Evolutionary conservation across 2,113 vertebrate genomes (phyloP).

Genomic region (Ammospiza nelsoni): DNA sequence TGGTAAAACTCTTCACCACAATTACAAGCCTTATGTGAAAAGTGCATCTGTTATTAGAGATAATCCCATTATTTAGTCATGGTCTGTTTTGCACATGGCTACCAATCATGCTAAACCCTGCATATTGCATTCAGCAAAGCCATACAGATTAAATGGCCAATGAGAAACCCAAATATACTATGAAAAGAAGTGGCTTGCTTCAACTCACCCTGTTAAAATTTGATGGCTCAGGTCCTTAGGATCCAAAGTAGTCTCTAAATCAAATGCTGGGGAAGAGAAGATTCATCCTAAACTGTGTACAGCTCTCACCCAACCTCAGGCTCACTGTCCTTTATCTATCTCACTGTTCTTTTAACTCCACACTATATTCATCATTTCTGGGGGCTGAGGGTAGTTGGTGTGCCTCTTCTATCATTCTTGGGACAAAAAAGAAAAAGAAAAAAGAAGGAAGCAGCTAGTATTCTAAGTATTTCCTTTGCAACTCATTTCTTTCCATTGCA

Average conservation of each 20-base stretch:
- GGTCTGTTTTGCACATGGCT: neutral
- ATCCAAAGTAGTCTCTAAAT: neutral
- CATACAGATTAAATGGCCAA: neutral
- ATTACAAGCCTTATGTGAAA: neutral
- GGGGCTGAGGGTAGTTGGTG: accelerated
- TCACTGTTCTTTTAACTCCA: neutral
- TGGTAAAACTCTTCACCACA: neutral
- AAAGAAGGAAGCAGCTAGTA: neutral
- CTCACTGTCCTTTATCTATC: neutral
- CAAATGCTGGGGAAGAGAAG: neutral
- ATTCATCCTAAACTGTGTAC: neutral
- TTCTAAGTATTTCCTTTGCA: neutral
- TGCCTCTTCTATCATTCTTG: neutral
- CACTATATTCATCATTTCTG: neutral
- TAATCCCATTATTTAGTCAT: neutral
- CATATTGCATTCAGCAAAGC: neutral
- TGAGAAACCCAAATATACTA: neutral
- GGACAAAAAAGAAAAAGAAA: neutral
- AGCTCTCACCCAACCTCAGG: neutral
- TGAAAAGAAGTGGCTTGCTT: neutral
- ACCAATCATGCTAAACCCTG: neutral
- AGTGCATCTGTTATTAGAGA: neutral
- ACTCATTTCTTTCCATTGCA: neutral
- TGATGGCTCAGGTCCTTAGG: neutral
- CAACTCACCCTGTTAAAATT: neutral